Percentiles rank a stretch among this genome's conserved stretches.
Conservation (phyloP, 2,113 vertebrate species). For the Tyto alba region DNA sequence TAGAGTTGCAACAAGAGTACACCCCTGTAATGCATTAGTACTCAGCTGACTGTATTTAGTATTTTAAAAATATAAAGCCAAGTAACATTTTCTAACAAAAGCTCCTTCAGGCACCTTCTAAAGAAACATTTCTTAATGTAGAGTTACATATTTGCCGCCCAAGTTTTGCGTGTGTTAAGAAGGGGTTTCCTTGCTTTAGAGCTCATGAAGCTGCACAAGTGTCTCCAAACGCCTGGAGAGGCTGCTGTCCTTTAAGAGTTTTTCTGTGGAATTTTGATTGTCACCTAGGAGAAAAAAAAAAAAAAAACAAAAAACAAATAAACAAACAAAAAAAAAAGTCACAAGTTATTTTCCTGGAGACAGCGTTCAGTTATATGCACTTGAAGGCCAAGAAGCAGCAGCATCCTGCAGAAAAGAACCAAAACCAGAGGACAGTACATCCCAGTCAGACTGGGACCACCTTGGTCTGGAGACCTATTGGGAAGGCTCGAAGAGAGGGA, state of each 20-base stretch:
- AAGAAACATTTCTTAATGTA: background rate
- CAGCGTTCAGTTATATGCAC: background rate
- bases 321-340: background rate
- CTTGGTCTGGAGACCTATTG: background rate
- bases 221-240: accelerated
- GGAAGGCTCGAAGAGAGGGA: background rate
- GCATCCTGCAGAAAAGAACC: background rate
- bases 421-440: background rate
- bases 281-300: constrained; percentile 71
- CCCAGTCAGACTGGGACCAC: background rate
- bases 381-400: background rate
- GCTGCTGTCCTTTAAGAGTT: constrained; percentile 75
- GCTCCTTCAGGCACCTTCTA: background rate
- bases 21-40: background rate
- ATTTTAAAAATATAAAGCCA: background rate
- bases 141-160: background rate
- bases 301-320: no score
- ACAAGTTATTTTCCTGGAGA: background rate
- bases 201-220: background rate
- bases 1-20: background rate
- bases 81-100: background rate
- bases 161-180: background rate
- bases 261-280: constrained; percentile 87
- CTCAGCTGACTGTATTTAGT: background rate
- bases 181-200: background rate